Evolutionary conservation across 2,888 invertebrate species (phyloP).

Genomic region (Acronicta psi): DNA sequence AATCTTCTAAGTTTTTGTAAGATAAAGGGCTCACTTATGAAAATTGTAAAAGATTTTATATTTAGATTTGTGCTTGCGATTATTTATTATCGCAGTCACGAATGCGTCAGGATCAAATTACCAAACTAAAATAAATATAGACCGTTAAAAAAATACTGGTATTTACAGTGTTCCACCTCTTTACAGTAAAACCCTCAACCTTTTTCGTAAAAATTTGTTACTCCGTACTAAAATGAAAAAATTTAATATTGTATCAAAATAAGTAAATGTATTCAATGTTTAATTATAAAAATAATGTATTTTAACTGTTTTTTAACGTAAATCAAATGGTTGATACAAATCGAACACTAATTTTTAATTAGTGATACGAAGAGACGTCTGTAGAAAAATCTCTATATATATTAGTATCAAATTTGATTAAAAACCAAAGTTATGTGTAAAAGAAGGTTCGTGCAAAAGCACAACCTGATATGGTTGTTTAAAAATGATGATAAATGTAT

Average conservation of each 20-base stretch:
- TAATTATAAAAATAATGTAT: constrained; percentile 72
- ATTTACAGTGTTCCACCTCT: constrained; percentile 39
- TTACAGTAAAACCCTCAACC: constrained; percentile 46
- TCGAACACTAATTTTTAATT: constrained; percentile 63
- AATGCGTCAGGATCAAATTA: constrained; percentile 60
- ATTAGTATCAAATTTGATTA: constrained; percentile 60
- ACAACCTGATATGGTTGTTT: constrained; percentile 70
- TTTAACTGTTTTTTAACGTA: constrained; percentile 76
- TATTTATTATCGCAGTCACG: constrained; percentile 36
- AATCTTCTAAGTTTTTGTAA: constrained; percentile 68
- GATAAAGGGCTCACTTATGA: constrained; percentile 80
- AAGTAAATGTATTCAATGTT: constrained; percentile 80
- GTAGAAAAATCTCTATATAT: constrained; percentile 68
- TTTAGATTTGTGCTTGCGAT: constrained; percentile 61
- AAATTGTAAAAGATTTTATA: constrained; percentile 73
- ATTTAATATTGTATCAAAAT: constrained; percentile 69
- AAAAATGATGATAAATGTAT: constrained; percentile 74
- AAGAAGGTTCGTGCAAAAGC: constrained; percentile 53
- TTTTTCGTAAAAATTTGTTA: constrained; percentile 69
- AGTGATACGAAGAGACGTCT: constrained; percentile 77
- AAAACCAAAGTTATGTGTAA: constrained; percentile 67
- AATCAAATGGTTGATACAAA: constrained; percentile 63
- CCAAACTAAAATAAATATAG: constrained; percentile 16
- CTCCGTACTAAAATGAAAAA: constrained; percentile 66
- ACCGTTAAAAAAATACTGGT: constrained; percentile 20